Conservation (phyloP, 2,888 invertebrate species). For the Ormyrus thymus region DNA sequence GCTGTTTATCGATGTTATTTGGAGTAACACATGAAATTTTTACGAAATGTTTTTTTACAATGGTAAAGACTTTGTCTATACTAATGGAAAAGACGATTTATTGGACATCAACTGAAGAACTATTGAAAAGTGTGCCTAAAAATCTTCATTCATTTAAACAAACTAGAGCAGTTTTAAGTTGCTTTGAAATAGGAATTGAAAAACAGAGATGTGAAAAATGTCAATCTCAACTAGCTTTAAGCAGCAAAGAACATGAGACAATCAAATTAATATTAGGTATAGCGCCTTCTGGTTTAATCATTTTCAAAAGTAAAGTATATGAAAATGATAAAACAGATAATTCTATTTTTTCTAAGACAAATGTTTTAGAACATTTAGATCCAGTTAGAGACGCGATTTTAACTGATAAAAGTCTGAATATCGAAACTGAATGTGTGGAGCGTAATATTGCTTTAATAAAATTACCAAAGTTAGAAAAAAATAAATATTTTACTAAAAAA, state of each 20-base stretch:
- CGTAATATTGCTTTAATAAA: conserved; percentile 40
- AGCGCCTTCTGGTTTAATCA: conserved; percentile 47
- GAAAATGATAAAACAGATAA: background rate
- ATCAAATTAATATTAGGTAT: conserved; percentile 44
- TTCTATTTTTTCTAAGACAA: conserved; percentile 36
- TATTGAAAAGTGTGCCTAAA: conserved; percentile 37
- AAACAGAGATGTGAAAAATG: conserved; percentile 47
- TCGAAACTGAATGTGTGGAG: conserved; percentile 39
- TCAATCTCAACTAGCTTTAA: background rate
- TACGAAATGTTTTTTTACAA: conserved; percentile 32
- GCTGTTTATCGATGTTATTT: conserved; percentile 41
- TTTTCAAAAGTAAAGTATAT: conserved; percentile 45
- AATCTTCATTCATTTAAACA: conserved; percentile 44
- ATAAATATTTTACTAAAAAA: conserved; percentile 3
- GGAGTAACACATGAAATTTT: conserved; percentile 16
- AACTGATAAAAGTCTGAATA: conserved; percentile 41
- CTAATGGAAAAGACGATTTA: conserved; percentile 36
- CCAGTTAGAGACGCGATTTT: conserved; percentile 48
- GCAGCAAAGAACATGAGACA: background rate
- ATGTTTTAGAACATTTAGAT: conserved; percentile 33
- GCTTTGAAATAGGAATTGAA: conserved; percentile 39
- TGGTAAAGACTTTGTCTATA: conserved; percentile 17
- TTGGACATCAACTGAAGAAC: conserved; percentile 48
- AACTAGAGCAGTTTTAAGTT: conserved; percentile 40
- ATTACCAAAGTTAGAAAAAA: conserved; percentile 28